Base-by-base conservation (phyloP, 2,888 invertebrate genomes). In the Parthenolecanium corni region DNA sequence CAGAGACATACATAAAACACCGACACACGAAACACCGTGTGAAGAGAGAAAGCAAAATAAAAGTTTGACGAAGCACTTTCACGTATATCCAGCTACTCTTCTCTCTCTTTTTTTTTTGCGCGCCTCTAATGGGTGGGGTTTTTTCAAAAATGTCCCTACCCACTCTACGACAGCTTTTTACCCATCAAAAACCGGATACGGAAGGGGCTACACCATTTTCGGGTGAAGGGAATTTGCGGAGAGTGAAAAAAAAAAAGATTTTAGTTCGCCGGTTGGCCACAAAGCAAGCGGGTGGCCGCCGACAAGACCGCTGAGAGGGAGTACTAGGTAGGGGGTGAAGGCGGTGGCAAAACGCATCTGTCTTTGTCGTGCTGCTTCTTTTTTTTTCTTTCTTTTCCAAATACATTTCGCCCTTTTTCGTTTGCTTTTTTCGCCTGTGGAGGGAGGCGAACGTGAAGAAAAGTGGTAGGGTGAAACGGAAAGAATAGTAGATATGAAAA, bases 151-250 rank as follows among this genome's bases (percentile, higher is more conserved):
- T 9, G 31, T 31, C 4, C 31, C 31, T 31, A 31, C 31, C 31
- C 31, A 31, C 31, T 31, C 31, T 9, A 9, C 31, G 31, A 6
- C 31, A 31, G 9, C 31, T 67, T 67, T 68, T 67, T 77, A 77
- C 74, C 77, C 78, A 78, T 78, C 77, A 77, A 77, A 77, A 77
- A 77, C 77, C 78, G 77, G 76, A 72, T 75, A 56, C 67, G 66
- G 65, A 64, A 76, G 76, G 76, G 75, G 61, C 9, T 31, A 31
- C 31, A 4, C 31, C 31, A 31, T 31, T 31, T 31, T 31, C 31
- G 31, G 31, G 31, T 31, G 31, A 9, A 56, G 64, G 58, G 65
- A 65, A 65, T 62, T 31, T 31, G 31, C 9, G 31, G 64, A 65
- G n/a, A n/a, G n/a, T n/a, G n/a, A n/a, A n/a, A n/a, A 64, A 66